Base-by-base conservation (phyloP, 2,797 vertebrate species). In the Psittacula echo region DNA sequence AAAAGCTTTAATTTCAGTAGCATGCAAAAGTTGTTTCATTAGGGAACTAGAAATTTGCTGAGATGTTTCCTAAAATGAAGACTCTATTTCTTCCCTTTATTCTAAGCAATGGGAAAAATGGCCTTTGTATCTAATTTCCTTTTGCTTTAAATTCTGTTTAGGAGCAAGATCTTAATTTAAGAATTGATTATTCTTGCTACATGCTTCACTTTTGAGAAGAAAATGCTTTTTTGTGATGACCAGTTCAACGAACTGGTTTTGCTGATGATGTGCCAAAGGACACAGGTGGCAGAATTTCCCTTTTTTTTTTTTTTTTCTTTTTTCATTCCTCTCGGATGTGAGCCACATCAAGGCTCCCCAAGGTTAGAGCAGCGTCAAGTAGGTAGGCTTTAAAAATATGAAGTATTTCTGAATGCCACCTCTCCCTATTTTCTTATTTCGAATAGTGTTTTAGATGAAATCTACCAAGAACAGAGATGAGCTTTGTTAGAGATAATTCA, bases 71-170 rank as follows among this genome's bases (percentile, higher is more conserved):
- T 68, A 29, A 82, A 87, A 87, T 37, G 26, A 89, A 79, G 14
- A 32, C 42, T 68, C 9, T 7, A 2, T 78, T 92, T 65, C 92
- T 79, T 51, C 29, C n/a, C 23, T 54, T 34, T 82, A 56, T 48
- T 61, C 29, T 65, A 77, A 64, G n/a, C 32, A 68, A 11, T 2
- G 0, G 29, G 7, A 12, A 71, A 87, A 61, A 34, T 37, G 6
- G 8, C 42, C 85, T 95, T 71, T 89, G 22, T 81, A 12, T 72
- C 20, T 74, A 8, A 61, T 85, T 84, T 94, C 21, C 9, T 68
- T 93, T 60, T 94, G 24, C 53, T 80, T 80, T 83, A 58, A 70
- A 62, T 93, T 89, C 50, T 72, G 17, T 56, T 92, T 75, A 34
- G n/a, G 34, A 27, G 53, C 30, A 58, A 61, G 47, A 47, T 72